Conservation (phyloP, 1,140 invertebrate genomes). For the Polypedilum vanderplanki region DNA sequence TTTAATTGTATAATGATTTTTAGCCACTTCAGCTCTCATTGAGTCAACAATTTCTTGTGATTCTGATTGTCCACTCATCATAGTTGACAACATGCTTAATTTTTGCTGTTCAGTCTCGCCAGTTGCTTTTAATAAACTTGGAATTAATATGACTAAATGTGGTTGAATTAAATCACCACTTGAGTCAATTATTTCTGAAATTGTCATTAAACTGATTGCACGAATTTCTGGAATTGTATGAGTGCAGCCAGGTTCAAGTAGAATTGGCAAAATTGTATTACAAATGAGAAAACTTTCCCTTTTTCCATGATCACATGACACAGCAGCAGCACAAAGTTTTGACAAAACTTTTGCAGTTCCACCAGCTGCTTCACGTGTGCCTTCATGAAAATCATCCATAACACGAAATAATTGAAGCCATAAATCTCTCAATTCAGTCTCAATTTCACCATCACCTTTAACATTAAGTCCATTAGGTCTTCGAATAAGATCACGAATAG, state of each 20-base stretch:
- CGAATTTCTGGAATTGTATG: constrained; percentile 73
- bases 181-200: constrained; percentile 73
- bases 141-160: constrained; percentile 71
- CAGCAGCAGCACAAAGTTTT: constrained; percentile 67
- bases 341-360: constrained; percentile 69
- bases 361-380: constrained; percentile 71
- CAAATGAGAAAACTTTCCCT: constrained; percentile 62
- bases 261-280: constrained; percentile 64
- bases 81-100: constrained; percentile 70
- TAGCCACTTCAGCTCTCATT: constrained; percentile 66
- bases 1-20: constrained; percentile 79
- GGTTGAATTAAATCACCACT: constrained; percentile 71
- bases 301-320: constrained; percentile 69
- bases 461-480: constrained; percentile 43
- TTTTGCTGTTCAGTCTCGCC: constrained; percentile 75
- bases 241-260: constrained; percentile 71
- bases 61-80: constrained; percentile 56
- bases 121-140: constrained; percentile 73
- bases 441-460: constrained; percentile 35
- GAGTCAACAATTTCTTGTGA: constrained; percentile 68
- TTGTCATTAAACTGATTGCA: constrained; percentile 64
- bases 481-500: constrained; percentile 72
- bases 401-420: constrained; percentile 81
- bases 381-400: constrained; percentile 90
- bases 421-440: constrained; percentile 56